Conservation (phyloP, 2,797 vertebrate species). For the Enteromius fasciolatus region DNA sequence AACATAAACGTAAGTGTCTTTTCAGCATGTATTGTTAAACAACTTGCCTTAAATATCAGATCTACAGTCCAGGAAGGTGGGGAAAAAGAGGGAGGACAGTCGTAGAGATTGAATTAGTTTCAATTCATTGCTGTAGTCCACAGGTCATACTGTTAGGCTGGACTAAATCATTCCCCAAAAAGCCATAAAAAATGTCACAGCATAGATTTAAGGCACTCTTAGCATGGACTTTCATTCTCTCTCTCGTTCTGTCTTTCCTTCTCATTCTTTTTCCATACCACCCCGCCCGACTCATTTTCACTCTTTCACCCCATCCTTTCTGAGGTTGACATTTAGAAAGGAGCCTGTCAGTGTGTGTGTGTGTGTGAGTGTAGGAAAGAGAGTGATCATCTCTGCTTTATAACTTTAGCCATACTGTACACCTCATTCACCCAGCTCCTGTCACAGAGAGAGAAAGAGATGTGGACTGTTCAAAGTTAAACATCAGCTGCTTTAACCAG, state of each 20-base stretch:
- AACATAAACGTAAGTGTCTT: background rate
- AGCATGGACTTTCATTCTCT: constrained; percentile 44
- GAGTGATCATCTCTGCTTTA: constrained; percentile 49
- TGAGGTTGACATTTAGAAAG: constrained; percentile 51
- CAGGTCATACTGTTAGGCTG: constrained; percentile 62
- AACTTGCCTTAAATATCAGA: constrained; percentile 8
- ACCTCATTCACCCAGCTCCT: constrained; percentile 4
- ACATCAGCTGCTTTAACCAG: constrained; percentile 41
- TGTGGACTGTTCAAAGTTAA: constrained; percentile 27
- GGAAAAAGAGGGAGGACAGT: constrained; percentile 58
- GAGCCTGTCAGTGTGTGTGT: constrained; percentile 32
- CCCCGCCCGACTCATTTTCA: constrained; percentile 30
- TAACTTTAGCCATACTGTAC: constrained; percentile 38
- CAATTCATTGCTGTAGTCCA: constrained; percentile 72
- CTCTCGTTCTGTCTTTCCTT: constrained; percentile 23
- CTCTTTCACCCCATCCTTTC: constrained; percentile 28
- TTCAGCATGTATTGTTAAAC: background rate
- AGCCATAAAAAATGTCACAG: constrained; percentile 74
- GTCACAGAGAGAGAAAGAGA: constrained; percentile 36
- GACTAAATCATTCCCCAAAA: constrained; percentile 74
- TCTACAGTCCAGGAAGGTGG: background rate
- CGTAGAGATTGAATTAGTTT: constrained; percentile 73
- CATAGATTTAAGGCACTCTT: constrained; percentile 71
- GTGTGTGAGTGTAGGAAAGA: constrained; percentile 12
- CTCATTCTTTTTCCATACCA: background rate